phyloP scores from a whole-genome alignment of 2,888 invertebrate genomes.

The Horisme vitalbata region DNA sequence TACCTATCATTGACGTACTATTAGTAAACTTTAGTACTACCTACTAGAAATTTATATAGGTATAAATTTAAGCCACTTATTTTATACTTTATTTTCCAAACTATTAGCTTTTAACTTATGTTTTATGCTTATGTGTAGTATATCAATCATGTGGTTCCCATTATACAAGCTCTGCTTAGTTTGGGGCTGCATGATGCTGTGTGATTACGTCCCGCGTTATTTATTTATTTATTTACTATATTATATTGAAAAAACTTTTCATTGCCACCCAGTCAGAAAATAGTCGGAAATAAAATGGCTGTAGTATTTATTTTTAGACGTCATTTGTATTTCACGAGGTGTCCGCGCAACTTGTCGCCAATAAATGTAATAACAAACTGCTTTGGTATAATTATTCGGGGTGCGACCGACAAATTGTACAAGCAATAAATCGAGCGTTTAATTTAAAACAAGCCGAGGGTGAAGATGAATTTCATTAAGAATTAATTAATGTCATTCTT shows the following conservation, averaged over 20 bases:
- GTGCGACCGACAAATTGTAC: slow-evolving; percentile 77
- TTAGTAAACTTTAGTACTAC: no score
- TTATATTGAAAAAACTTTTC: not conserved
- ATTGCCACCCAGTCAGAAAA: slow-evolving; percentile 38
- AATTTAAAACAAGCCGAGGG: slow-evolving; percentile 79
- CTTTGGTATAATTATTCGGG: slow-evolving; percentile 65
- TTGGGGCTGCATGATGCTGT: no score
- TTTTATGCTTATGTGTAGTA: not conserved
- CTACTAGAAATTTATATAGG: no score
- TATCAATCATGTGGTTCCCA: no score
- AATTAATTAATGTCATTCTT: slow-evolving; percentile 84
- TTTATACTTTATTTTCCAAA: no score
- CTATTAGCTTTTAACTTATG: no score
- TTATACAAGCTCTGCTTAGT: no score
- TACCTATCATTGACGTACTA: no score
- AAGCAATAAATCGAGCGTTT: slow-evolving; percentile 78
- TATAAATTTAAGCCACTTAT: no score
- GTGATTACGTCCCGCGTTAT: no score
- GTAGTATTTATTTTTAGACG: slow-evolving; percentile 51
- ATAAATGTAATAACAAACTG: slow-evolving; percentile 74
- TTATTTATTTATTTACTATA: no score
- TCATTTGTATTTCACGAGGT: slow-evolving; percentile 46
- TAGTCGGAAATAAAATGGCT: slow-evolving; percentile 33
- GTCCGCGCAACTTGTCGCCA: slow-evolving; percentile 61
- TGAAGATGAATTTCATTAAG: slow-evolving; percentile 83